Base-by-base conservation (phyloP, 2,888 invertebrate genomes). In the Drosophila sordidula region DNA sequence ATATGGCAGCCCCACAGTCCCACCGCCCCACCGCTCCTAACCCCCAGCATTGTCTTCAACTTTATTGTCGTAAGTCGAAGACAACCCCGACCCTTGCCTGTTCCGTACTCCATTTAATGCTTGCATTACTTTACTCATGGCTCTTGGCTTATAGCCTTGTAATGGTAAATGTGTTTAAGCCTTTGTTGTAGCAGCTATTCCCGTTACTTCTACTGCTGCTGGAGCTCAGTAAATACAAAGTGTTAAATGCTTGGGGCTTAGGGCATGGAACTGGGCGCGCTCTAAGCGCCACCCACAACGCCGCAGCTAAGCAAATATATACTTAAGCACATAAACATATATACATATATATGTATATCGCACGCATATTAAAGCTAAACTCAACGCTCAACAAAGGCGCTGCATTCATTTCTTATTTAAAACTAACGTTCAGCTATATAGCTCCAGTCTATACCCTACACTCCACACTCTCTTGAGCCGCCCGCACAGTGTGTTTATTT, bases 381-480 rank as follows among this genome's bases (percentile, higher is more conserved):
- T 61, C 56, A 54, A 45, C 42, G 56, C 67, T 51, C 47, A 55
- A 81, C 78, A 80, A 75, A 71, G 71, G 73, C 77, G 69, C 68
- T 76, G 69, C 62, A 80, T 75, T 87, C 79, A 87, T 81, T 81
- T 85, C 72, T 84, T 87, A 87, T 84, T 84, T 81, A 84, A 84
- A 80, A 64, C 78, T 64, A 50, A 36, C 34, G 41, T 38, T 49
- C 55, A 49, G 62, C 54, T 29, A 38, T 14, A 5, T 6, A 14
- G 64, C 16, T 12, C 18, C 6, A 39, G 6, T 9, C 14, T 22
- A 5, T 22, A 11, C 26, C 4, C 14, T 34, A 16, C 29, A 29
- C 29, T 29, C 26, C 2, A 29, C 42, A 22, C 34, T 39, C 22
- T 6, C 26, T 6, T 1, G 14, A 16, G 22, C 18, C 18, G 32